A percentile compares a stretch with the other conserved stretches of the same genome.
These are phyloP conservation scores for Gorsachius magnificus DNA, from an alignment of 2,797 vertebrate genomes.

Conservation along the genomic window DNA sequence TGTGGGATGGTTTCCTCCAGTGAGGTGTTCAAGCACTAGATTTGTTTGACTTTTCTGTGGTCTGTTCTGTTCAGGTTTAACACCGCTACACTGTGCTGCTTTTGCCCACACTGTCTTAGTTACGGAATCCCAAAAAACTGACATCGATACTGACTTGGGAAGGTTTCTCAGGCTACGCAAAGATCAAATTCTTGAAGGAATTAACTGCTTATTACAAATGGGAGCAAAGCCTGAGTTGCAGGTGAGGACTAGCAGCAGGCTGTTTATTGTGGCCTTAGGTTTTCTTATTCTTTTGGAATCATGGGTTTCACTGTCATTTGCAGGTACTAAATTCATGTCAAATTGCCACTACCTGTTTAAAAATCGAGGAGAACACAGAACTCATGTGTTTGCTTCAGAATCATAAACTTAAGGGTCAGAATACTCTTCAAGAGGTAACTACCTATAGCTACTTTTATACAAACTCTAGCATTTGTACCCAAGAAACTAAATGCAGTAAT, in stretches of 20 bases:
- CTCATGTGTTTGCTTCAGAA: slow-evolving; percentile 24
- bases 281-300: not conserved
- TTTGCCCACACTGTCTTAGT: slow-evolving; percentile 75
- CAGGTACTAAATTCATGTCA: not conserved
- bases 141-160: not conserved
- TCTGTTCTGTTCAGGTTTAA: slow-evolving; percentile 75
- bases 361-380: slow-evolving; percentile 24
- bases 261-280: rapidly evolving
- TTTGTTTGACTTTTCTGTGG: rapidly evolving
- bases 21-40: rapidly evolving
- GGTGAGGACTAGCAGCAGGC: slow-evolving; percentile 36
- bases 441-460: not conserved
- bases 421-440: slow-evolving; percentile 40
- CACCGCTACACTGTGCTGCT: slow-evolving; percentile 78
- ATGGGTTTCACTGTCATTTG: not conserved
- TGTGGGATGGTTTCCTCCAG: rapidly evolving
- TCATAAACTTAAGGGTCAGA: not conserved
- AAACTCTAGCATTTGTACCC: not conserved
- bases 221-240: slow-evolving; percentile 69
- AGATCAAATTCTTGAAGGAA: slow-evolving; percentile 82
- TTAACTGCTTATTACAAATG: slow-evolving; percentile 85
- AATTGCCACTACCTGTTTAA: not conserved
- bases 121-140: slow-evolving; percentile 19
- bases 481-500: not conserved
- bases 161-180: slow-evolving; percentile 69